phyloP scores from a whole-genome alignment of 2,888 invertebrate genomes.

The Eristalis arbustorum region DNA sequence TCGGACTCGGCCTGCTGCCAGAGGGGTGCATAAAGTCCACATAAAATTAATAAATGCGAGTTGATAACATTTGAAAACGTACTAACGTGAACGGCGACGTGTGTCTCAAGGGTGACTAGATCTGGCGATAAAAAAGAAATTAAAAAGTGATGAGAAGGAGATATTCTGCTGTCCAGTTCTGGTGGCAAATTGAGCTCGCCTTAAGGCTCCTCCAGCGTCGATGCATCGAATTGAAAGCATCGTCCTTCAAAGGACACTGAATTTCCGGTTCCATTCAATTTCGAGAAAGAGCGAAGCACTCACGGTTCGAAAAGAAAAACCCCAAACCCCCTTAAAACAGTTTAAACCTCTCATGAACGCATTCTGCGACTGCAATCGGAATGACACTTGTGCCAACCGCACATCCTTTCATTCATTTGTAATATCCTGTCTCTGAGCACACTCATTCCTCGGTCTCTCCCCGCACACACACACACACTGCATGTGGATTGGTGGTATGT shows the following conservation, averaged over 20 bases:
- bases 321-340: background rate
- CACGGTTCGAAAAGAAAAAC: background rate
- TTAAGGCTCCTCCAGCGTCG: background rate
- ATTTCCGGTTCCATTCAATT: too few species aligned
- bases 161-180: background rate
- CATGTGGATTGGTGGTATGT: background rate
- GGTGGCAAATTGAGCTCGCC: background rate
- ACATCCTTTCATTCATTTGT: constrained; percentile 54
- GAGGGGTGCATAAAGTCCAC: constrained; percentile 20
- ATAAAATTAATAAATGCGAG: background rate
- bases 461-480: constrained; percentile 2
- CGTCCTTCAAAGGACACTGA: too few species aligned
- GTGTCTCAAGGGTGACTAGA: background rate
- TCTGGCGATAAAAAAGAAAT: background rate
- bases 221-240: too few species aligned
- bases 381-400: constrained; percentile 46
- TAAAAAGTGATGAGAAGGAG: too few species aligned
- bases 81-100: background rate
- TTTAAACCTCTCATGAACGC: constrained; percentile 11
- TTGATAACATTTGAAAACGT: background rate
- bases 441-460: constrained; percentile 26
- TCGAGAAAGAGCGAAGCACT: too few species aligned
- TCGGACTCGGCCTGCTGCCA: background rate
- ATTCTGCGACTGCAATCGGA: constrained; percentile 23
- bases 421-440: constrained; percentile 44